These are phyloP conservation scores for Acipenser ruthenus DNA, from an alignment of 2,797 vertebrate species.

Conservation along the genomic window DNA sequence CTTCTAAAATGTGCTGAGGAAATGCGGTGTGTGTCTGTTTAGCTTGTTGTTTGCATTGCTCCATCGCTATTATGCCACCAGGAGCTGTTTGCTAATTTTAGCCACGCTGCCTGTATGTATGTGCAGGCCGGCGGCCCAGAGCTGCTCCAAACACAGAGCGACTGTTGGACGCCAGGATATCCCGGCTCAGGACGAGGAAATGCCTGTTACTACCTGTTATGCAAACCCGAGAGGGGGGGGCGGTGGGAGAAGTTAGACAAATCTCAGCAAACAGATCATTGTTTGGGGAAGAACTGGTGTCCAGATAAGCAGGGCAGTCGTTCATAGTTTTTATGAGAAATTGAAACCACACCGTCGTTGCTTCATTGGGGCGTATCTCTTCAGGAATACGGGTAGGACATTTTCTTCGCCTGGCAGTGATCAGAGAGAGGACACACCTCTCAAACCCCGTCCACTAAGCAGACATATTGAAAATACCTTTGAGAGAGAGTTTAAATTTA, in stretches of 20 bases:
- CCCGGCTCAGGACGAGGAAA: conserved; percentile 97
- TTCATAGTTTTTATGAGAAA: conserved; percentile 36
- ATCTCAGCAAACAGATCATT: conserved; percentile 31
- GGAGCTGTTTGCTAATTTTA: conserved; percentile 79
- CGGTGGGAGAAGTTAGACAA: conserved; percentile 17
- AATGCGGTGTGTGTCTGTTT: conserved; percentile 30
- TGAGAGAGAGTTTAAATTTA: no score
- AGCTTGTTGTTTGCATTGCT: conserved; percentile 21
- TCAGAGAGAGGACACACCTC: no score
- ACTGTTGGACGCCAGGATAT: conserved; percentile 99
- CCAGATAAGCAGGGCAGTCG: conserved; percentile 43
- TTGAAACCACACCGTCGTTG: no score
- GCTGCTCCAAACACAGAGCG: conserved; percentile 76
- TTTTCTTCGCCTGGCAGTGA: no score
- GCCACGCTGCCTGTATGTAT: conserved; percentile 29
- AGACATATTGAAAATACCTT: no score
- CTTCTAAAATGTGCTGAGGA: conserved; percentile 22
- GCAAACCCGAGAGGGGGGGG: conserved; percentile 60
- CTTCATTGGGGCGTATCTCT: no score
- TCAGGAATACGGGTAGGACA: no score
- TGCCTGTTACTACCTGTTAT: conserved; percentile 99
- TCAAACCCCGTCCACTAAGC: no score
- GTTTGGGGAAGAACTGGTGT: conserved; percentile 43
- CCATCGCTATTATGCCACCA: conserved; percentile 30
- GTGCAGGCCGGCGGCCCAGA: conserved; percentile 45